A percentile compares a stretch with the other conserved stretches of the same genome.
phyloP scores from a whole-genome alignment of 53 echinoderm and acorn worm genomes.

The Zoroaster sp. region DNA sequence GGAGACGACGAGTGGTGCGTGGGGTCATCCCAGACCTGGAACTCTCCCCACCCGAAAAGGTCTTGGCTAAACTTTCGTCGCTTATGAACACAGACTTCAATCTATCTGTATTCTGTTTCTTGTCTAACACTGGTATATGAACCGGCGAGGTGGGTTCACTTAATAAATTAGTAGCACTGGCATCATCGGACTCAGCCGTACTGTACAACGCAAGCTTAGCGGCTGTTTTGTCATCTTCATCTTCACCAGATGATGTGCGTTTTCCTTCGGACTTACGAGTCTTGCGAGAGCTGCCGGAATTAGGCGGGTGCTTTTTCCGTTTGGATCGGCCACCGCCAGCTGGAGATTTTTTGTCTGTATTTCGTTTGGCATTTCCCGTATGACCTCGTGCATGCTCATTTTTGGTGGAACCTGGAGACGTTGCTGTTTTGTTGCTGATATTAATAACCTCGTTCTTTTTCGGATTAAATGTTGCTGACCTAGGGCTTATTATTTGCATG shows the following conservation, averaged over 20 bases:
- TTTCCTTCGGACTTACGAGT: slow-evolving; percentile 24
- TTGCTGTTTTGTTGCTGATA: background rate
- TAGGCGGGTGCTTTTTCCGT: slow-evolving; percentile 12
- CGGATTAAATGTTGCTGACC: background rate
- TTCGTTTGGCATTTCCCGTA: background rate
- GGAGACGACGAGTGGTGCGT: slow-evolving; percentile 58
- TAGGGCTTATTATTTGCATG: slow-evolving; percentile 15
- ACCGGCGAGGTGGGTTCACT: slow-evolving; percentile 68
- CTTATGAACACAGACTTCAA: slow-evolving; percentile 91
- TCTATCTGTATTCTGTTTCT: slow-evolving; percentile 74
- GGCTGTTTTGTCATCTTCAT: slow-evolving; percentile 17
- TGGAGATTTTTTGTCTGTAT: background rate
- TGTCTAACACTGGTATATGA: slow-evolving; percentile 69
- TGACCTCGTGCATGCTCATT: background rate
- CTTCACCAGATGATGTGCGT: slow-evolving; percentile 19
- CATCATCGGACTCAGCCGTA: slow-evolving; percentile 17
- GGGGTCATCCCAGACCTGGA: slow-evolving; percentile 70
- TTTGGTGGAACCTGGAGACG: background rate
- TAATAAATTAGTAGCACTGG: slow-evolving; percentile 6
- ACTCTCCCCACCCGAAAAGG: slow-evolving; percentile 72
- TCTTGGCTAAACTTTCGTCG: slow-evolving; percentile 86
- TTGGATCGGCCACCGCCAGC: slow-evolving; percentile 14
- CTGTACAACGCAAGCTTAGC: slow-evolving; percentile 24
- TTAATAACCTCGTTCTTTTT: slow-evolving; percentile 16
- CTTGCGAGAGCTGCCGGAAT: slow-evolving; percentile 24